Evolutionary conservation across 2,888 invertebrate species (phyloP).

Genomic region (Polydrusus cervinus): DNA sequence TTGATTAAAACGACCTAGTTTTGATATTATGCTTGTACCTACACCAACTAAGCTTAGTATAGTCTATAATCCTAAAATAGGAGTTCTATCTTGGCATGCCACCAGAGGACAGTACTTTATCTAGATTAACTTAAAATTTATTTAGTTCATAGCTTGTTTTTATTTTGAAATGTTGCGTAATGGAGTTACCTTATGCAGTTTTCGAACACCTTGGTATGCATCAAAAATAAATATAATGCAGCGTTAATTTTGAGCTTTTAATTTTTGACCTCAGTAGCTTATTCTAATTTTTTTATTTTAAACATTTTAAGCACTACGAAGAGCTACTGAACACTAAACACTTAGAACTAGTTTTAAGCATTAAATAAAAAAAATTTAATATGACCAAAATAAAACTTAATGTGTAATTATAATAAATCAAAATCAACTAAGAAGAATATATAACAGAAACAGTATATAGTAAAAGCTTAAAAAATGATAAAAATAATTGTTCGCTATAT

Average conservation of each 20-base stretch:
- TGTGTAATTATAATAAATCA: not conserved
- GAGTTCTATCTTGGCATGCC: too few species aligned
- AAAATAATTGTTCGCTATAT: constrained; percentile 1
- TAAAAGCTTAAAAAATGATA: constrained; percentile 5
- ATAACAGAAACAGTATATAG: constrained; percentile 13
- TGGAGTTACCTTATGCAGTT: too few species aligned
- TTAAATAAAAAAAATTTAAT: constrained; percentile 13
- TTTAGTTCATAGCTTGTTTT: too few species aligned
- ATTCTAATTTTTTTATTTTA: constrained; percentile 38
- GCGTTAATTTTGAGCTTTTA: constrained; percentile 38
- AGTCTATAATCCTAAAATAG: too few species aligned
- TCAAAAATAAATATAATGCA: constrained; percentile 27
- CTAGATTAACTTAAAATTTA: too few species aligned
- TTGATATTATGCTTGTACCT: too few species aligned
- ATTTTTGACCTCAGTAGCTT: constrained; percentile 52
- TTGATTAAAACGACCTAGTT: too few species aligned
- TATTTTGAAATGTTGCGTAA: too few species aligned
- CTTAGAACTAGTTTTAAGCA: constrained; percentile 15
- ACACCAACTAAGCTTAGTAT: too few species aligned
- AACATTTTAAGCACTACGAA: constrained; percentile 40
- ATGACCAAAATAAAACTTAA: constrained; percentile 22
- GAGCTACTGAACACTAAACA: constrained; percentile 49
- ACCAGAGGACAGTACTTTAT: too few species aligned
- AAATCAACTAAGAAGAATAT: constrained; percentile 12
- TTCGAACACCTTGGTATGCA: too few species aligned